Evolutionary conservation across 2,888 invertebrate species (phyloP).

Genomic region (Crossocerus cetratus): DNA sequence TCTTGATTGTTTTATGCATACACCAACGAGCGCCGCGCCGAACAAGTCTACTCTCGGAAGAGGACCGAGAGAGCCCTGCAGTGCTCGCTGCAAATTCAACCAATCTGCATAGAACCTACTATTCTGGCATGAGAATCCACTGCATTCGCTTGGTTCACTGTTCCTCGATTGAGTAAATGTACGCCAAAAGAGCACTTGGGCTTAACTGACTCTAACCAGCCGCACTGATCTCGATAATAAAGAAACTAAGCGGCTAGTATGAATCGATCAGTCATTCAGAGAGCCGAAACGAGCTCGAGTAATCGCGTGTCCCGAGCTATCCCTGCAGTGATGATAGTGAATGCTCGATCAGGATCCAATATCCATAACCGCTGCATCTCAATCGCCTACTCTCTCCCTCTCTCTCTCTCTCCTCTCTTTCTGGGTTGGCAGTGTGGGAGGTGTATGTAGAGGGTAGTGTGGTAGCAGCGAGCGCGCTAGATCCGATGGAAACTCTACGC

Average conservation of each 20-base stretch:
- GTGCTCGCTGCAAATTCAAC: neutral
- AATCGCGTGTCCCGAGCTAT: no score
- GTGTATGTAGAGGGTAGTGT: conserved; percentile 23
- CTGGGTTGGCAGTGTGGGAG: neutral
- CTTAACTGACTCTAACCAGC: no score
- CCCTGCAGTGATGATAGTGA: neutral
- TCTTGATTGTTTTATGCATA: conserved; percentile 77
- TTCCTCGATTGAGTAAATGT: neutral
- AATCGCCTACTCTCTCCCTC: conserved; percentile 27
- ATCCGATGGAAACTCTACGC: conserved; percentile 61
- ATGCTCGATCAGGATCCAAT: conserved; percentile 46
- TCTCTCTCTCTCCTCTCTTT: conserved; percentile 16
- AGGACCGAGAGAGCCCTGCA: conserved; percentile 6
- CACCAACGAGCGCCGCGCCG: conserved; percentile 55
- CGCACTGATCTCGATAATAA: no score
- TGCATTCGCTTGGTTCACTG: neutral
- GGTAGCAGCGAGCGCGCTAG: conserved; percentile 40
- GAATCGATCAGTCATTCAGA: no score
- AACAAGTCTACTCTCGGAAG: conserved; percentile 17
- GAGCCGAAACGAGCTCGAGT: no score
- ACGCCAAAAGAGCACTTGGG: no score
- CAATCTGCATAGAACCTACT: no score
- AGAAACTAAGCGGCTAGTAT: no score
- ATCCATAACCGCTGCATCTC: conserved; percentile 27
- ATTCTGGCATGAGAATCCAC: no score